Conservation (phyloP, 1,140 invertebrate genomes). For the Riptortus pedestris region DNA sequence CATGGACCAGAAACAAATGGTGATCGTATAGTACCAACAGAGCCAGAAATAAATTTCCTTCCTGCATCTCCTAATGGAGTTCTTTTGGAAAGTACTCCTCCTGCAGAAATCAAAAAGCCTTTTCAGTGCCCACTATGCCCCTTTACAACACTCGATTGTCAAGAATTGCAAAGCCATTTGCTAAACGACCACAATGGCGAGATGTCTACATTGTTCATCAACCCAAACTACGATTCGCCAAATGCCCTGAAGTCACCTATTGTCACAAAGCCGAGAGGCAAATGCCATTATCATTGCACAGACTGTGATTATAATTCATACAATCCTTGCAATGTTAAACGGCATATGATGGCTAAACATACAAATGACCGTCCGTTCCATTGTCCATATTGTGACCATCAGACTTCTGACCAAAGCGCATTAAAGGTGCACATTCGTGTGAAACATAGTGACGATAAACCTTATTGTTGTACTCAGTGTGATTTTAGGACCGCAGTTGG, state of each 20-base stretch:
- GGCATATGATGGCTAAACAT: background rate
- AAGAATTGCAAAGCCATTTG: background rate
- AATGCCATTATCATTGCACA: background rate
- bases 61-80: no score
- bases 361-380: background rate
- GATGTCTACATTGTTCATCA: background rate
- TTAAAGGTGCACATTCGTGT: background rate
- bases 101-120: background rate
- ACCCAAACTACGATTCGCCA: background rate
- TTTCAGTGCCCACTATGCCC: background rate
- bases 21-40: background rate
- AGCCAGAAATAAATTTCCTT: background rate
- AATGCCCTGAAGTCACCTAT: background rate
- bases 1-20: background rate
- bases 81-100: background rate
- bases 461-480: background rate
- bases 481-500: background rate
- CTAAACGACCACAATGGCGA: background rate
- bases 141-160: background rate
- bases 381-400: background rate
- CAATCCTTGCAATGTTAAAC: background rate
- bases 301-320: conserved; percentile 1
- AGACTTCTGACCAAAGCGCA: background rate
- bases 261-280: background rate
- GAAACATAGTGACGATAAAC: background rate